Evolutionary conservation across 2,113 vertebrate genomes (phyloP).

Genomic region (Neomonachus schauinslandi): DNA sequence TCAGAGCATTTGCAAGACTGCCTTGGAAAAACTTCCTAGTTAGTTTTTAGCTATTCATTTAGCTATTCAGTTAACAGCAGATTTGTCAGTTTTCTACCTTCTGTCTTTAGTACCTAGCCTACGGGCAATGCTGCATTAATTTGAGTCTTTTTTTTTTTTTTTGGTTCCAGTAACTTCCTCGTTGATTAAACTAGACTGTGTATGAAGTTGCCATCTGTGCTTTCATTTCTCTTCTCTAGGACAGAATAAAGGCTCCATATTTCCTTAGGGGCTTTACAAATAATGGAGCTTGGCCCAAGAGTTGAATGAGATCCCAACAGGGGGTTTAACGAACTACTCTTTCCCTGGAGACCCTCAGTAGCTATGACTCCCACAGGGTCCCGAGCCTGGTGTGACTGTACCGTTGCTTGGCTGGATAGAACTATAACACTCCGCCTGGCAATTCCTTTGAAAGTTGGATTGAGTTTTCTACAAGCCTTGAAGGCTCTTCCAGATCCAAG

Average conservation of each 20-base stretch:
- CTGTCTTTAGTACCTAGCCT: neutral
- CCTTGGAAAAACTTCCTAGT: neutral
- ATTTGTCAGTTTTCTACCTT: neutral
- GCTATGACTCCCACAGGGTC: neutral
- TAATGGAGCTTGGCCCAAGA: neutral
- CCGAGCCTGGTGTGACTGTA: neutral
- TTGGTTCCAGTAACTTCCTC: neutral
- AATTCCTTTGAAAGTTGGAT: neutral
- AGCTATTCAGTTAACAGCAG: neutral
- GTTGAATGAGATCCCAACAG: neutral
- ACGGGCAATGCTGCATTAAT: neutral
- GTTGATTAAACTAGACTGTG: neutral
- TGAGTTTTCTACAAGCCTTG: neutral
- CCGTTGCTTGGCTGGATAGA: neutral
- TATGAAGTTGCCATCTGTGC: neutral
- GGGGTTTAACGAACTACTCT: neutral
- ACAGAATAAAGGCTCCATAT: neutral
- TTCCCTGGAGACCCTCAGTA: neutral
- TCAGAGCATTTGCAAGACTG: neutral
- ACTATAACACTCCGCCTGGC: neutral
- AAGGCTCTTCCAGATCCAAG: neutral
- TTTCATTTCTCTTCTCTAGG: neutral
- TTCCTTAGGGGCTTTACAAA: neutral
- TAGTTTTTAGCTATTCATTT: neutral
- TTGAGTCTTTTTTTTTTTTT: neutral